Evolutionary conservation across 37 sponge, comb jelly and placozoan species (phyloP).

Genomic region (Spongilla lacustris): DNA sequence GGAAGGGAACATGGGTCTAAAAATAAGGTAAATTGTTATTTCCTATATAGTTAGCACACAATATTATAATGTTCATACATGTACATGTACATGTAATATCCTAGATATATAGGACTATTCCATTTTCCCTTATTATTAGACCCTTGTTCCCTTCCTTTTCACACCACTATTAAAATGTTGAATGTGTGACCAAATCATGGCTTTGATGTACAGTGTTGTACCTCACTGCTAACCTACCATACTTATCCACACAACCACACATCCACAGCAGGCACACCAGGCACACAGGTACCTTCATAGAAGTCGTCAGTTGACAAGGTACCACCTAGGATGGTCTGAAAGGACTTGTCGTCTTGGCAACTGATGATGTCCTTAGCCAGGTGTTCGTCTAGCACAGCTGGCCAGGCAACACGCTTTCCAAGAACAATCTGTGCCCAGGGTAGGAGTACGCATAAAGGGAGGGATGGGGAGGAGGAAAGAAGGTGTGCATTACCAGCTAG

Average conservation of each 20-base stretch:
- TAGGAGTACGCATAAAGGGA: background rate
- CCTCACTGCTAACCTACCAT: background rate
- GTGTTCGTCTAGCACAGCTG: slow-evolving; percentile 68
- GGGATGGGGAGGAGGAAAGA: background rate
- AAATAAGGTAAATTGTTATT: too few species aligned
- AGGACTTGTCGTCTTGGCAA: slow-evolving; percentile 48
- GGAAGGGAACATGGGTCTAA: too few species aligned
- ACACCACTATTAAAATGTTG: too few species aligned
- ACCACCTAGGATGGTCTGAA: slow-evolving; percentile 62
- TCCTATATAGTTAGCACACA: too few species aligned
- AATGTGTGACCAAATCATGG: too few species aligned
- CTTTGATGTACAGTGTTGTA: too few species aligned
- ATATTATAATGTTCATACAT: too few species aligned
- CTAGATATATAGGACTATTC: too few species aligned
- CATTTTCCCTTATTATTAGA: too few species aligned
- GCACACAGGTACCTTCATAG: slow-evolving; percentile 85
- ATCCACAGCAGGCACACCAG: background rate
- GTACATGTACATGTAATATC: too few species aligned
- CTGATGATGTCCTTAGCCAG: slow-evolving; percentile 71
- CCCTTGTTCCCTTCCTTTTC: too few species aligned
- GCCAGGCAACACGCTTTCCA: slow-evolving; percentile 69
- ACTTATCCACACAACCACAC: background rate
- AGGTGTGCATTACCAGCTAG: too few species aligned
- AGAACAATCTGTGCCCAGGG: slow-evolving; percentile 62
- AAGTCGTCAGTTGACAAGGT: slow-evolving; percentile 98